Base-by-base conservation (phyloP, 2,113 vertebrate species). In the Toxotes chatareus region DNA sequence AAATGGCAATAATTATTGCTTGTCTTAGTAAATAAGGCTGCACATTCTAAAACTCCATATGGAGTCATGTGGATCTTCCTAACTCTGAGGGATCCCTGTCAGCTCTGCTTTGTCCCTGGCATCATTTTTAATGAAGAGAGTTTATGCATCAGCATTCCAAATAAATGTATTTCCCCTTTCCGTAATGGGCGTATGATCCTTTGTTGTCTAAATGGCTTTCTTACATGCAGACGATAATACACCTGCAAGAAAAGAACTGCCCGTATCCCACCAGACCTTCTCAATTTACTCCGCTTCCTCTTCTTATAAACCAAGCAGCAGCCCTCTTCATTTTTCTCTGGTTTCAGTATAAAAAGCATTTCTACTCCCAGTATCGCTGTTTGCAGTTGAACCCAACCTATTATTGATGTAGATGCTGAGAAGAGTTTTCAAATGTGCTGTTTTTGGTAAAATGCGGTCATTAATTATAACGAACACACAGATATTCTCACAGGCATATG, bases 11-110 rank as follows among this genome's bases (percentile, higher is more conserved):
- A 57, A 67, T 71, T 73, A 74, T 64, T 69, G 23, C 12, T 23
- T 49, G 44, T 27, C 62, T 19, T 71, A 27, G 63, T 73, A 79
- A 79, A 83, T 67, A 55, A 71, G 31, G 60, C 5, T 27, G 16
- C 11, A 49, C 34, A n/a, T 63, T 46, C 51, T 70, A 53, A 76
- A 60, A 31, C 57, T 75, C 21, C 64, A 62, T 38, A 69, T 70
- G 51, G 38, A 78, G 64, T 27, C 17, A 21, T 10, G 17, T 66
- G 32, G 7, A 34, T 47, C 8, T 23, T 71, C 17, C 36, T 71
- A 4, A 17, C 34, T 38, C 44, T 34, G 34, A 1, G 40, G 42
- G 27, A 59, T 71, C 23, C 7, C 55, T 62, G 46, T 57, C 27
- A 16, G 38, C 73, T 63, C 53, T 1, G 9, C 42, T 70, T 61